Conservation (phyloP, 2,888 invertebrate genomes). For the Eristalis arbustorum region DNA sequence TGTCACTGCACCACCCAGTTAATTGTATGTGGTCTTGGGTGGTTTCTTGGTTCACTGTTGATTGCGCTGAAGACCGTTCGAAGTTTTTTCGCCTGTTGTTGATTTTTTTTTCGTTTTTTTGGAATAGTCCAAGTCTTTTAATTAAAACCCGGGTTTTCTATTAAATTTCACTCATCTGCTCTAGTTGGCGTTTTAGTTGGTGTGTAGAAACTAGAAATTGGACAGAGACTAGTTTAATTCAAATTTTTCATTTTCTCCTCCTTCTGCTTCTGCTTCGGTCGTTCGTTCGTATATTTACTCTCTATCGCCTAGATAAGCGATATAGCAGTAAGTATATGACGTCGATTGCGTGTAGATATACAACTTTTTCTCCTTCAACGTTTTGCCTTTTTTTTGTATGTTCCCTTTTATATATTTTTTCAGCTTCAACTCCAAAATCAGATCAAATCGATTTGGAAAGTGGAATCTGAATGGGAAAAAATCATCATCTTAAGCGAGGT, state of each 20-base stretch:
- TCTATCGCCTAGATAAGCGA: slow-evolving; percentile 63
- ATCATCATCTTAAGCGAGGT: slow-evolving; percentile 14
- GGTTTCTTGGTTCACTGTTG: not conserved
- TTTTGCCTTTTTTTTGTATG: not conserved
- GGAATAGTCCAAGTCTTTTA: not conserved
- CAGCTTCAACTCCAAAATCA: slow-evolving; percentile 28
- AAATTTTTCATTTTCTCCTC: not conserved
- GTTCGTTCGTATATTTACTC: slow-evolving; percentile 50
- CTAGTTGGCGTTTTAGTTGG: slow-evolving; percentile 27
- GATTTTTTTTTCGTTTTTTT: not conserved
- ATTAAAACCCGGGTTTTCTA: not conserved
- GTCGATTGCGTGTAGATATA: slow-evolving; percentile 49
- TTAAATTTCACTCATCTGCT: slow-evolving; percentile 6
- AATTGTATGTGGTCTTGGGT: not conserved
- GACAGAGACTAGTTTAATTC: slow-evolving; percentile 60
- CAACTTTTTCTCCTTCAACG: not conserved
- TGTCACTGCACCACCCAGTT: not conserved
- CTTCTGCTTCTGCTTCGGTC: not conserved
- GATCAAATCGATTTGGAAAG: slow-evolving; percentile 64
- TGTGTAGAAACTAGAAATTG: slow-evolving; percentile 51
- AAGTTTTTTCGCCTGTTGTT: not conserved
- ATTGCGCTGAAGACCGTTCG: not conserved
- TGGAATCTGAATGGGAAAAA: slow-evolving; percentile 50
- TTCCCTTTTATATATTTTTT: not conserved
- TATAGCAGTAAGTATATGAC: slow-evolving; percentile 31